Percentiles rank a stretch among this genome's conserved stretches.
Evolutionary conservation across 2,888 invertebrate genomes (phyloP).

Genomic region (Geophilus truncorum): DNA sequence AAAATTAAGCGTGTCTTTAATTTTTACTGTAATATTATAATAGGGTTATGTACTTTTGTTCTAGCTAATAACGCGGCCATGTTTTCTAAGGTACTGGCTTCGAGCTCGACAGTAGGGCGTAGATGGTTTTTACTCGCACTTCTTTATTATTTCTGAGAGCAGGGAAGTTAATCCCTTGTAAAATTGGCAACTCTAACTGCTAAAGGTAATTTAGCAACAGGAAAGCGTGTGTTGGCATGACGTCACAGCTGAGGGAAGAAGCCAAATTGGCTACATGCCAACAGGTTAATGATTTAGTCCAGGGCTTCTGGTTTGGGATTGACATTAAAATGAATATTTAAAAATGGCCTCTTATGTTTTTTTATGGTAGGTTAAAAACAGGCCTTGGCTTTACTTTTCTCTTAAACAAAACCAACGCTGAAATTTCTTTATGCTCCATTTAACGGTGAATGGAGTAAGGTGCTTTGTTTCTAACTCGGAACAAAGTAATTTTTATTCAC

Average conservation of each 20-base stretch:
- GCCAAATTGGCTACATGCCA: background rate
- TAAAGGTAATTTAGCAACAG: conserved; percentile 20
- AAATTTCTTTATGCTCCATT: background rate
- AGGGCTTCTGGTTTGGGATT: background rate
- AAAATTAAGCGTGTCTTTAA: no score
- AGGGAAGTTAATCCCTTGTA: conserved; percentile 19
- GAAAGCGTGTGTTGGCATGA: conserved; percentile 15
- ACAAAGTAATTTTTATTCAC: background rate
- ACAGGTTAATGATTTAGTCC: conserved; percentile 17
- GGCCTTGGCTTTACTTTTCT: background rate
- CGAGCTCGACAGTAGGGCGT: background rate
- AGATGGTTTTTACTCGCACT: background rate
- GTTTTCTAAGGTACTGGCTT: background rate
- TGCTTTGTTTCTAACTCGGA: background rate
- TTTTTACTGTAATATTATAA: no score
- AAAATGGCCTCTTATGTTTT: conserved; percentile 14
- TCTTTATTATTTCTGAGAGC: conserved; percentile 12
- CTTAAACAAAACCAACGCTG: background rate
- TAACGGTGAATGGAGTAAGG: background rate
- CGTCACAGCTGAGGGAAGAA: conserved; percentile 19
- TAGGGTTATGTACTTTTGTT: no score
- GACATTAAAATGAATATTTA: conserved; percentile 25
- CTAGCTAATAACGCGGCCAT: background rate
- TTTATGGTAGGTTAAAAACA: conserved; percentile 10
- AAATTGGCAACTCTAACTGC: conserved; percentile 15